A percentile compares a stretch with the other conserved stretches of the same genome.
Evolutionary conservation across 1,140 invertebrate genomes (phyloP).

Genomic region (Zaprionus africanus): DNA sequence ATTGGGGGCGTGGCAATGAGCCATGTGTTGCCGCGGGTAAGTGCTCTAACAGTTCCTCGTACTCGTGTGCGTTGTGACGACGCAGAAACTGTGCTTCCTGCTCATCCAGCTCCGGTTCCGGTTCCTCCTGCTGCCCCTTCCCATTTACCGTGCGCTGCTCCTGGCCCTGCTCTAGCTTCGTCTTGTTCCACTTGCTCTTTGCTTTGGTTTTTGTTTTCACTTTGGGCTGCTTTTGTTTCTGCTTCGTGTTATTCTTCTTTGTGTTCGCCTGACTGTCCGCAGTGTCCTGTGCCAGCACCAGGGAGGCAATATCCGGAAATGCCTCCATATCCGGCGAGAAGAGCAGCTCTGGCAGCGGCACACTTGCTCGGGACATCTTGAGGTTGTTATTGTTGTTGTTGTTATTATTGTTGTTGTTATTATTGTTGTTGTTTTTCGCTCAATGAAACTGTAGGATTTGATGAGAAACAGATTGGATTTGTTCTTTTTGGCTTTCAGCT

Average conservation of each 20-base stretch:
- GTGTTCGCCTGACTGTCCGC: conserved; percentile 4
- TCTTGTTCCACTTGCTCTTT: conserved; percentile 8
- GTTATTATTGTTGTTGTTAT: conserved; percentile 20
- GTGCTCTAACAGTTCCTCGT: conserved; percentile 28
- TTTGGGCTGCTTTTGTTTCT: conserved; percentile 38
- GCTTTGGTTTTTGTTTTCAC: conserved; percentile 27
- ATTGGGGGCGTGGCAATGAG: conserved; percentile 51
- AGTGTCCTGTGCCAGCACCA: conserved; percentile 25
- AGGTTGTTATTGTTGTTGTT: neutral
- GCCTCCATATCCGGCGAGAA: conserved; percentile 44
- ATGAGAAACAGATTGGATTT: conserved; percentile 70
- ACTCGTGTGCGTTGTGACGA: conserved; percentile 33
- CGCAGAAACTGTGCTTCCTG: conserved; percentile 31
- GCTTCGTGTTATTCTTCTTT: conserved; percentile 38
- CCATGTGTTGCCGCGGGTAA: neutral
- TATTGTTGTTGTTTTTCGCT: conserved; percentile 33
- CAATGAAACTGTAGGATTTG: conserved; percentile 70
- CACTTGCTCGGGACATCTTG: conserved; percentile 19
- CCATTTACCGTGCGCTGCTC: neutral
- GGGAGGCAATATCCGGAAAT: conserved; percentile 43
- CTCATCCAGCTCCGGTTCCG: conserved; percentile 11
- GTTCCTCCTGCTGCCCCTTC: neutral
- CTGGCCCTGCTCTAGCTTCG: neutral
- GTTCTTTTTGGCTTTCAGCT: conserved; percentile 64
- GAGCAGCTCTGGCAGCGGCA: conserved; percentile 8